Evolutionary conservation across 2,113 vertebrate species (phyloP), one percentile per base, ranked within the genome.

Genomic region (Chloropsis cyanopogon): DNA sequence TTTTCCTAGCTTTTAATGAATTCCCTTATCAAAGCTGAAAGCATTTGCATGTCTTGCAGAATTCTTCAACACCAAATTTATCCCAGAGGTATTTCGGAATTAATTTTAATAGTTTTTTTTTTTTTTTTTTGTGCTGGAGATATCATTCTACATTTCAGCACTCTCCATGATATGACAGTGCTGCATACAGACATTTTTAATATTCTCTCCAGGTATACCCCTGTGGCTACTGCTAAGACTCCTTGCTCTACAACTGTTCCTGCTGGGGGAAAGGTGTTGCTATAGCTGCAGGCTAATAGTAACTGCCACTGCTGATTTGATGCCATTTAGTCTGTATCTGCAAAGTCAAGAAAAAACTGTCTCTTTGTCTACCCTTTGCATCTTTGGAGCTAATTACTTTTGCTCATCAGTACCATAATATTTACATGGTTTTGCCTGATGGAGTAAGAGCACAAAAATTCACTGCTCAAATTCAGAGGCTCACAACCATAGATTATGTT

Each of bases 261-360:
- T 97, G 86, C 93, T 96, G 90, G 63, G 73, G 75, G 81, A 91
- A 96, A 93, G 71, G 88, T 95, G 88, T 95, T 96, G 87, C 91
- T 97, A 86, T 97, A 93, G 94, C 96, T 96, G 83, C 91, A 96
- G 95, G 95, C 94, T 91, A 97, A 95, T 57, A 92, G 89, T 82
- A 93, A 69, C 86, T 96, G 96, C 71, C 91, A 91, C 6, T 6
- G 56, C 78, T 95, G 76, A 82, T 96, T 91, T 95, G 68, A 78
- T 88, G 65, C 35, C 42, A 68, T 95, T 95, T 93, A 83, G 56
- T 84, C 87, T 83, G 5, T 44, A 76, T 68, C 71, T 66, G 37
- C 77, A 91, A 29, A 84, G 50, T 81, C 61, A 78, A 88, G 47
- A 52, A 61, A 82, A 91, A 76, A 82, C 5, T 49, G 9, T 33